Evolutionary conservation across 2,888 invertebrate genomes (phyloP), one percentile per base, ranked within the genome.

Genomic region (Dryocosmus kuriphilus): DNA sequence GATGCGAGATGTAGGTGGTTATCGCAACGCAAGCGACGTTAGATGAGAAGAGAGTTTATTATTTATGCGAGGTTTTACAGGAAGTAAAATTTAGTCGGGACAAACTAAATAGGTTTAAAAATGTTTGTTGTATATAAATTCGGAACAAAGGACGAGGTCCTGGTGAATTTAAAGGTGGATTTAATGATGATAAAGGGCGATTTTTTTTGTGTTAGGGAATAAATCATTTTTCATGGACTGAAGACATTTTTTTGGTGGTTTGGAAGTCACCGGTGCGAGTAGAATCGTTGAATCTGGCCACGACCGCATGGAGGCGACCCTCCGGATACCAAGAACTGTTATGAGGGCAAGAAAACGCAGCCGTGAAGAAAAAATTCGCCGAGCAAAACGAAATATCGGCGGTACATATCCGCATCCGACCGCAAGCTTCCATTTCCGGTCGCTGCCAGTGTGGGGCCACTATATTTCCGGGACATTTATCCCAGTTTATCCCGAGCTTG

Each of bases 381-480:
- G 87, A 89, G 88, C 87, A 90, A 89, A 92, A 91, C 90, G 91
- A 92, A 92, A 92, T 92, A 84, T 84, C 83, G 75, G 78, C 71
- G 65, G 55, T 79, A 92, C 91, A 91, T 92, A 92, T 92, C 92
- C 92, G 88, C 92, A 92, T 93, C 93, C 92, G 92, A 92, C 91
- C 92, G 90, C 92, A 92, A 92, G 92, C 92, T 93, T 93, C 92
- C 90, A 93, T 93, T 92, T 93, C 93, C 93, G 92, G 91, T 91
- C 87, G 88, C 86, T 86, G 85, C 86, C 85, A 85, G 86, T 80
- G 87, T 83, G 81, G 79, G 83, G 82, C 85, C 88, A 88, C 90
- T 92, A 91, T 92, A 93, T 92, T 92, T 93, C 93, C 93, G 92
- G 92, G 90, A 92, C 91, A 92, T 93, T 93, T 93, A 93, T 93